A percentile compares a stretch with the other conserved stretches of the same genome.
These are phyloP conservation scores for Lapara coniferarum DNA, from an alignment of 2,888 invertebrate species.

Conservation along the genomic window DNA sequence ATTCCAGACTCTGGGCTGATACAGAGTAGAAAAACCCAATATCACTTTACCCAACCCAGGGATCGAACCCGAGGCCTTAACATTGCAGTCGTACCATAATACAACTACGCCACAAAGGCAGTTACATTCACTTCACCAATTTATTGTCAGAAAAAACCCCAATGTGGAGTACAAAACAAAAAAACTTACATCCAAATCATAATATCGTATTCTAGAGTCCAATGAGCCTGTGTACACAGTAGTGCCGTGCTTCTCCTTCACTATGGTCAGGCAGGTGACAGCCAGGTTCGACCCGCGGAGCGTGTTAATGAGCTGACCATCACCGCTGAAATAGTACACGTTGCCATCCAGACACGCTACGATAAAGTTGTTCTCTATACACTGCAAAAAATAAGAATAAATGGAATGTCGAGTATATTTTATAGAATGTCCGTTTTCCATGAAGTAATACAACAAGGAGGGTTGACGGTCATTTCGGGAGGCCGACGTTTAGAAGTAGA, in stretches of 20 bases:
- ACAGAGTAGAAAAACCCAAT: too few relatives aligned
- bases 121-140: too few relatives aligned
- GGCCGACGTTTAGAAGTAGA: too few relatives aligned
- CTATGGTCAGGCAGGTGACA: constrained; percentile 85
- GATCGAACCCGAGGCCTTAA: too few relatives aligned
- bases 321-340: constrained; percentile 84
- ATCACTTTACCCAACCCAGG: too few relatives aligned
- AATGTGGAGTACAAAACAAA: neutral
- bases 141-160: too few relatives aligned
- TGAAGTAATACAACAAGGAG: too few relatives aligned
- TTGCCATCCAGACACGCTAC: constrained; percentile 86
- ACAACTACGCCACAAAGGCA: too few relatives aligned
- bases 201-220: constrained; percentile 84
- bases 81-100: too few relatives aligned
- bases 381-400: constrained; percentile 60
- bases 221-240: constrained; percentile 85
- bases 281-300: constrained; percentile 84
- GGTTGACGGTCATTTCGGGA: too few relatives aligned
- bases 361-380: constrained; percentile 83
- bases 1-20: too few relatives aligned
- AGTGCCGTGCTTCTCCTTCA: constrained; percentile 74
- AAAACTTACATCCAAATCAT: constrained; percentile 80
- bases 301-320: constrained; percentile 81
- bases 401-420: neutral
- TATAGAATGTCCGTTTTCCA: too few relatives aligned